These are phyloP conservation scores for Clarias pachynema DNA, from an alignment of 2,797 vertebrate species.

Conservation along the genomic window DNA sequence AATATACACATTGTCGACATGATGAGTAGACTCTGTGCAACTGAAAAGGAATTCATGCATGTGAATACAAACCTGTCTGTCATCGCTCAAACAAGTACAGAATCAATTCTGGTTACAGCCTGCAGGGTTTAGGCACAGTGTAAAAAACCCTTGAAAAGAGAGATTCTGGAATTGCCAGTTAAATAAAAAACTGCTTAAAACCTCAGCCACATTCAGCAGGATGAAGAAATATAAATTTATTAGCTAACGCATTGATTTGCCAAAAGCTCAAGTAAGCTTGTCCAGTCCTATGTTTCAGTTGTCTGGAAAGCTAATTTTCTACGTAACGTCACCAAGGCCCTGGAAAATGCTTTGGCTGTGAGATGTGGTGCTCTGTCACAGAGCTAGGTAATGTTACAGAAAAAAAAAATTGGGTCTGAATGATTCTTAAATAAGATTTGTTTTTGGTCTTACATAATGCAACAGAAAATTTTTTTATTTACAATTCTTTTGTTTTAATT, in stretches of 20 bases:
- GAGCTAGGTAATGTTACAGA: neutral
- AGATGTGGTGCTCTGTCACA: neutral
- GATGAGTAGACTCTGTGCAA: neutral
- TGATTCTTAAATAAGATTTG: neutral
- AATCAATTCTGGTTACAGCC: neutral
- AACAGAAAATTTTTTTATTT: neutral
- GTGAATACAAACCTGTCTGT: neutral
- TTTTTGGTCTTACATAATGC: neutral
- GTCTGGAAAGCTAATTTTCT: neutral
- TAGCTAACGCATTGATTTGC: neutral
- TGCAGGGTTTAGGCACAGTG: neutral
- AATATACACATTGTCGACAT: neutral
- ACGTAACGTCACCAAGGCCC: neutral
- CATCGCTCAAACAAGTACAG: neutral
- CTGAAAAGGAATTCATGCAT: neutral
- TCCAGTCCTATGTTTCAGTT: neutral
- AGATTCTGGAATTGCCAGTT: neutral
- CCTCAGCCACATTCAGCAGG: neutral
- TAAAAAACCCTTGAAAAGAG: neutral
- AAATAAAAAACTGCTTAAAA: conserved; percentile 1
- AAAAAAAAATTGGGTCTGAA: neutral
- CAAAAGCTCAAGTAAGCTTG: neutral
- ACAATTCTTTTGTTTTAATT: neutral
- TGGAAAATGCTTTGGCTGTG: neutral
- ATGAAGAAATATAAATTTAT: neutral